phyloP scores from a whole-genome alignment of 1,140 invertebrate genomes.

The Nomia melanderi region DNA sequence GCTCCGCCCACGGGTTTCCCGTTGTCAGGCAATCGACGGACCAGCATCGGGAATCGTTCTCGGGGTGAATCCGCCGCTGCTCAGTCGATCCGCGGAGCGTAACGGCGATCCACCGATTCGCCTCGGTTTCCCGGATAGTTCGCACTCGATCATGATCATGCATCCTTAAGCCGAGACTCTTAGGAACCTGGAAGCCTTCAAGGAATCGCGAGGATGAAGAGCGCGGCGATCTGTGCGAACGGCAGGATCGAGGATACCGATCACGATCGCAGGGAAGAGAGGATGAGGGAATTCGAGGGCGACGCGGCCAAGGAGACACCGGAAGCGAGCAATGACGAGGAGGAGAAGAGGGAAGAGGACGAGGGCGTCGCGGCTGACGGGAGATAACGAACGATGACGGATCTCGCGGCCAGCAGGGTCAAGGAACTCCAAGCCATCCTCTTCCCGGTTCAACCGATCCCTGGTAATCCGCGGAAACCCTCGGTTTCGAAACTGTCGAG shows the following conservation, averaged over 20 bases:
- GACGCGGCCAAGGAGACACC: background rate
- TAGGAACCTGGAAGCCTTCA: no score
- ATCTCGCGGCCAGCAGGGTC: constrained; percentile 75
- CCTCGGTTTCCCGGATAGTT: no score
- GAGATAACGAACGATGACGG: constrained; percentile 63
- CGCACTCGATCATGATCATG: background rate
- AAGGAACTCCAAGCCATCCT: constrained; percentile 83
- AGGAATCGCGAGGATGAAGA: constrained; percentile 28
- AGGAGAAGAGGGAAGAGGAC: constrained; percentile 16
- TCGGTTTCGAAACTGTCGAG: no score
- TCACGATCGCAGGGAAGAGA: background rate
- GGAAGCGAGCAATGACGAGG: constrained; percentile 10
- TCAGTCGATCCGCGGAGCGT: constrained; percentile 5
- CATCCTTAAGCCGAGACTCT: no score
- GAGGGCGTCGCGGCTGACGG: constrained; percentile 10
- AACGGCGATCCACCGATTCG: no score
- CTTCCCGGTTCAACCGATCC: constrained; percentile 81
- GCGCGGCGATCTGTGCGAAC: constrained; percentile 11
- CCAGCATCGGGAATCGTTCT: constrained; percentile 18
- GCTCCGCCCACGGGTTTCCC: constrained; percentile 68
- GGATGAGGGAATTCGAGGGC: constrained; percentile 18
- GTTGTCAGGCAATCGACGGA: constrained; percentile 71
- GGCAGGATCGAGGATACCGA: background rate
- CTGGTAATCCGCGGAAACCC: no score
- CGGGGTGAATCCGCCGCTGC: constrained; percentile 11